phyloP scores from a whole-genome alignment of 1,140 invertebrate genomes.

The Euschistus heros region DNA sequence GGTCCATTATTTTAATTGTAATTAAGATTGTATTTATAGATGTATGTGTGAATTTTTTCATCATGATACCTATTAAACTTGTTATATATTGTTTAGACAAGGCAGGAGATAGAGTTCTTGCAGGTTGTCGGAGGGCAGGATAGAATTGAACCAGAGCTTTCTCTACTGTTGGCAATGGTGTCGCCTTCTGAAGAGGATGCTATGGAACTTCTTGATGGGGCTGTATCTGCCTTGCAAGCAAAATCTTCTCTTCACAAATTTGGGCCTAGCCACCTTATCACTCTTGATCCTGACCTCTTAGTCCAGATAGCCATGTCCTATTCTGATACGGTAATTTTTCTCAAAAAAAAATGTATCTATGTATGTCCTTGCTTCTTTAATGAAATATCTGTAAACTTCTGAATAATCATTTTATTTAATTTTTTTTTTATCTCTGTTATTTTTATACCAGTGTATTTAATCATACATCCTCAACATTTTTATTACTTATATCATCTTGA shows the following conservation, averaged over 20 bases:
- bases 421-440: too few relatives aligned
- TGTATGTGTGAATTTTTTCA: too few relatives aligned
- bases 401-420: too few relatives aligned
- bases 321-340: constrained; percentile 40
- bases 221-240: constrained; percentile 56
- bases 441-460: too few relatives aligned
- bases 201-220: constrained; percentile 53
- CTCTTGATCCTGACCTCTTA: constrained; percentile 77
- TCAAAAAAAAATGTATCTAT: too few relatives aligned
- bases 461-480: too few relatives aligned
- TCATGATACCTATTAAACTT: too few relatives aligned
- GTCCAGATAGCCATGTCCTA: constrained; percentile 68
- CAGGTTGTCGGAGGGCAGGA: constrained; percentile 62
- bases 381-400: background rate
- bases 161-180: constrained; percentile 53
- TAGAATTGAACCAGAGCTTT: constrained; percentile 31
- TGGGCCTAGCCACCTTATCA: constrained; percentile 60
- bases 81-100: constrained; percentile 45
- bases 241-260: constrained; percentile 51
- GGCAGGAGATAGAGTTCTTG: constrained; percentile 77
- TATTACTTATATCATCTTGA: too few relatives aligned
- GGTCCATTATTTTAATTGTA: background rate
- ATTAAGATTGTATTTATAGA: too few relatives aligned
- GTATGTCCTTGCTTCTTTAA: background rate
- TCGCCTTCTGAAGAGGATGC: constrained; percentile 45